Base-by-base conservation (phyloP, 1,140 invertebrate species). In the Diachasma alloeum region DNA sequence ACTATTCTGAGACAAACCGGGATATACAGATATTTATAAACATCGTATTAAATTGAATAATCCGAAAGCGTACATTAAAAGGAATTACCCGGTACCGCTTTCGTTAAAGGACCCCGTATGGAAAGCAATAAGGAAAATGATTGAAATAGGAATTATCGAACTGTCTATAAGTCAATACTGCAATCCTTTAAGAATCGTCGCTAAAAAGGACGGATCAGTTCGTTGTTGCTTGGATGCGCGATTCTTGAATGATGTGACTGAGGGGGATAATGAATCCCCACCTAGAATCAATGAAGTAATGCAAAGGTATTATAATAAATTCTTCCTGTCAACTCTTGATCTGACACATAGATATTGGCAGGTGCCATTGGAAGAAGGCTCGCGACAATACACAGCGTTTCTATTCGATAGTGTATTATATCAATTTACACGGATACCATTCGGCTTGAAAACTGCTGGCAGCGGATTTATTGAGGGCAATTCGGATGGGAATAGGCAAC, bases 321-420 rank as follows among this genome's bases (percentile, higher is more conserved):
- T n/a, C n/a, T n/a, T n/a, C n/a, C n/a, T n/a, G n/a, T n/a, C n/a
- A n/a, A 48, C 15, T 22, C 15, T 71, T 11, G 69, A 71, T n/a
- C 15, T 71, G 11, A 71, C 69, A 10, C 17, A 19, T 11, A 22
- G 69, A 22, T 71, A 46, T 48, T 71, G 69, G 69, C 69, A 71
- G 15, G 19, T 48, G 0, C 69, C 44, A 46, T 72, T 88, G 31
- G 66, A 70, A 5, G 22, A 75, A 67, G 74, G 80, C 0, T 83
- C 82, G 44, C 78, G 72, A 37, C 78, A 83, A 69, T 86, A 84
- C 72, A 87, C 85, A 4, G 83, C 82, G 0, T 86, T 86, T 75
- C 82, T n/a, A n/a, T n/a, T 82, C 72, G 79, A 84, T 76, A 78
- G 81, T 0, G 78, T 79, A 56, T 79, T 76, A 11, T 87, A 86